These are phyloP conservation scores for Bombylius discolor DNA, from an alignment of 2,888 invertebrate genomes.

Conservation along the genomic window DNA sequence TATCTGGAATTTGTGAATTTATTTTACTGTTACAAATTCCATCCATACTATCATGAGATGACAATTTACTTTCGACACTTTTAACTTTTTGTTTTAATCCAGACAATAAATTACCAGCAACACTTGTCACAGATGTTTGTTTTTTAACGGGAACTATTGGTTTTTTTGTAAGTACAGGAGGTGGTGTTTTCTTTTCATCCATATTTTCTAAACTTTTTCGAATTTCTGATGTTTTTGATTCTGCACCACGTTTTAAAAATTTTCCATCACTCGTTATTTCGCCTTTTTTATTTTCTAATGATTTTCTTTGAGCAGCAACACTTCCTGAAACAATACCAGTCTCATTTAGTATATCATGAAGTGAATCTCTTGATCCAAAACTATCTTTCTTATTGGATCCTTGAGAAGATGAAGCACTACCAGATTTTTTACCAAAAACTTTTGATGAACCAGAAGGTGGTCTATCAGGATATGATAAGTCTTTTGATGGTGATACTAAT, in stretches of 20 bases:
- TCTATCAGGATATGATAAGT: slow-evolving; percentile 34
- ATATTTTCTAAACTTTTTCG: slow-evolving; percentile 33
- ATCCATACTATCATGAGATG: slow-evolving; percentile 35
- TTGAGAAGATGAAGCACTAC: slow-evolving; percentile 24
- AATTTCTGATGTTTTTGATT: slow-evolving; percentile 22
- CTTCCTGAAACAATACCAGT: slow-evolving; percentile 33
- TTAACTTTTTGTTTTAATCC: slow-evolving; percentile 48
- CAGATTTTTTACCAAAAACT: slow-evolving; percentile 25
- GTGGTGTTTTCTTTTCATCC: slow-evolving; percentile 37
- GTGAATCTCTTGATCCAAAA: slow-evolving; percentile 34
- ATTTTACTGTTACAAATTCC: slow-evolving; percentile 39
- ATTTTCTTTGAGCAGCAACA: slow-evolving; percentile 43
- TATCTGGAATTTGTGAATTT: slow-evolving; percentile 20
- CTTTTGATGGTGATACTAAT: slow-evolving; percentile 22
- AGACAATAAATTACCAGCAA: slow-evolving; percentile 44
- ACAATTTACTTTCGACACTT: slow-evolving; percentile 41
- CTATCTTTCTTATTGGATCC: slow-evolving; percentile 31
- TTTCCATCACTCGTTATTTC: slow-evolving; percentile 17
- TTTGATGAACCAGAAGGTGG: slow-evolving; percentile 35
- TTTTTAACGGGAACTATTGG: slow-evolving; percentile 56
- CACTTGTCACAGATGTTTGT: slow-evolving; percentile 47
- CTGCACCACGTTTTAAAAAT: slow-evolving; percentile 10
- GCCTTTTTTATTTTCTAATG: slow-evolving; percentile 36
- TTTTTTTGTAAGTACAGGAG: slow-evolving; percentile 45
- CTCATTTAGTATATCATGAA: slow-evolving; percentile 34